A percentile compares a stretch with the other conserved stretches of the same genome.
Evolutionary conservation across 2,113 vertebrate genomes (phyloP).

Genomic region (Brachirus orientalis): DNA sequence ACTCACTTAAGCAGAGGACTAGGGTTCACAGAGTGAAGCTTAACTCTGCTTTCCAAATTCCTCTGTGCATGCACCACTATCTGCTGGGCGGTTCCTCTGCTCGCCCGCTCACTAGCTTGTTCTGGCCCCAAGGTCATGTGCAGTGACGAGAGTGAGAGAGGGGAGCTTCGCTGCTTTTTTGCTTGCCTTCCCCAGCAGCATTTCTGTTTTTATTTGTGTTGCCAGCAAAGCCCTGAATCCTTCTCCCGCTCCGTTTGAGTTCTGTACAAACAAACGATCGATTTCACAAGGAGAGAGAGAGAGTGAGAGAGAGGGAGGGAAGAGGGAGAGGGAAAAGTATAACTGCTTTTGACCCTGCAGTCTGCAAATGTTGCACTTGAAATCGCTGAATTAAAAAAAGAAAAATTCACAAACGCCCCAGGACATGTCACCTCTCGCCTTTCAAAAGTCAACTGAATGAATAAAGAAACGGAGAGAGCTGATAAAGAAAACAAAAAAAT

Average conservation of each 20-base stretch:
- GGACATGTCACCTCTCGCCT: slow-evolving; percentile 83
- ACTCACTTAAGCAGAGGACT: slow-evolving; percentile 71
- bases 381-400: slow-evolving; percentile 71
- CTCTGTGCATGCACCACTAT: slow-evolving; percentile 47
- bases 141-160: slow-evolving; percentile 50
- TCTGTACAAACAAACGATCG: slow-evolving; percentile 81
- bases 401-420: slow-evolving; percentile 60
- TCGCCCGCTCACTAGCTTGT: slow-evolving; percentile 63
- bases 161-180: slow-evolving; percentile 73
- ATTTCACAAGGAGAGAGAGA: slow-evolving; percentile 72
- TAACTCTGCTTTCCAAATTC: slow-evolving; percentile 64
- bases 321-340: slow-evolving; percentile 63
- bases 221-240: slow-evolving; percentile 75
- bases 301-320: slow-evolving; percentile 55
- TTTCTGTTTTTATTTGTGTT: slow-evolving; percentile 69
- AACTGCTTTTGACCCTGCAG: slow-evolving; percentile 81
- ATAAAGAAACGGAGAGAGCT: slow-evolving; percentile 83
- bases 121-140: slow-evolving; percentile 74
- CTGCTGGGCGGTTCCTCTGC: slow-evolving; percentile 59
- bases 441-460: slow-evolving; percentile 80
- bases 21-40: slow-evolving; percentile 51
- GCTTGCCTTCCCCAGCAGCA: slow-evolving; percentile 74
- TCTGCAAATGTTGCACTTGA: slow-evolving; percentile 83
- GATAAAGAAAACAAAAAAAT: slow-evolving; percentile 80
- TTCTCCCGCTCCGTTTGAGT: slow-evolving; percentile 76